phyloP scores from a whole-genome alignment of 2,888 invertebrate species.

The Cantharis lateralis region DNA sequence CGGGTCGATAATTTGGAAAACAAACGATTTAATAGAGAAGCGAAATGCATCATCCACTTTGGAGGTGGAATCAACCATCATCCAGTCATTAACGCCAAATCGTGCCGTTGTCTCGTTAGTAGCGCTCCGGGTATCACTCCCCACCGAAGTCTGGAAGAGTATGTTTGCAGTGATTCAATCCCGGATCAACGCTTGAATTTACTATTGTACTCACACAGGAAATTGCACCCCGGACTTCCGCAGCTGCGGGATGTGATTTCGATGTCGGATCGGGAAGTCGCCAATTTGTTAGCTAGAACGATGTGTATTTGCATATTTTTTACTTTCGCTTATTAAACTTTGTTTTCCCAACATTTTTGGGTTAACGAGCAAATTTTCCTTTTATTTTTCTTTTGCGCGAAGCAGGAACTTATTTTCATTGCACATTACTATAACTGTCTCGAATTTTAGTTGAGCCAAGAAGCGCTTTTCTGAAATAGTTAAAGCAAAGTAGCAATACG shows the following conservation, averaged over 20 bases:
- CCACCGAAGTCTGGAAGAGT: constrained; percentile 33
- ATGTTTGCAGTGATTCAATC: constrained; percentile 47
- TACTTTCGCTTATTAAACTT: constrained; percentile 10
- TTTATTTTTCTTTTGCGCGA: not conserved
- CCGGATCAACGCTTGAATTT: constrained; percentile 43
- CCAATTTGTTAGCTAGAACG: constrained; percentile 43
- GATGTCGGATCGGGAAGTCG: constrained; percentile 49
- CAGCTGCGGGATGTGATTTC: constrained; percentile 47
- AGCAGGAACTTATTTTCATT: not conserved
- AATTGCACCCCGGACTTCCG: constrained; percentile 52
- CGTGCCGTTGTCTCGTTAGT: constrained; percentile 29
- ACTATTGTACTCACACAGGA: constrained; percentile 49
- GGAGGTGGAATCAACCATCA: constrained; percentile 25
- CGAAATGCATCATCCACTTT: constrained; percentile 9
- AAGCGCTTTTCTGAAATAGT: constrained; percentile 26
- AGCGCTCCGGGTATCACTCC: constrained; percentile 29
- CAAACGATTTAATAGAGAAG: not conserved
- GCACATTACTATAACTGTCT: constrained; percentile 6
- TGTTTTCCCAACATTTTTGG: not conserved
- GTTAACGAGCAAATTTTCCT: not conserved
- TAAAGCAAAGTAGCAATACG: constrained; percentile 43
- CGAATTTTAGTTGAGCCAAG: not conserved
- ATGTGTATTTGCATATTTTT: constrained; percentile 28
- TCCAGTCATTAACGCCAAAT: constrained; percentile 29
- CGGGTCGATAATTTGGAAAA: not conserved